Base-by-base conservation (phyloP, 2,113 vertebrate genomes). In the Litocranius walleri region DNA sequence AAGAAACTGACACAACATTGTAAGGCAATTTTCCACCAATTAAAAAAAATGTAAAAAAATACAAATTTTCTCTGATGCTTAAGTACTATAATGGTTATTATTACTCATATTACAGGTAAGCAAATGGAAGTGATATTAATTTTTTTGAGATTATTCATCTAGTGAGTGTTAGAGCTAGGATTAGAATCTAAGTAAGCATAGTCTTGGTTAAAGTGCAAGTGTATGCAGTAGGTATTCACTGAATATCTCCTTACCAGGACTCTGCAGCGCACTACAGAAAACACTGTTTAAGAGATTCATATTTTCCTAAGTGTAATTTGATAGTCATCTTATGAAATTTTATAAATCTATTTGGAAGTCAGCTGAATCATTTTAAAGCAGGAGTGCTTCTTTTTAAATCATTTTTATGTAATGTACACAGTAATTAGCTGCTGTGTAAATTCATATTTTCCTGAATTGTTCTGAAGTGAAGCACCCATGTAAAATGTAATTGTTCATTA, bases 291-390 rank as follows among this genome's bases (percentile, higher is more conserved):
- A 43, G 40, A 82, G 8, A 92, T 77, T 84, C 12, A 7, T 82
- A 7, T 74, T 94, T 83, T 80, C 77, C 27, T 83, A 80, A 95
- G 9, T 78, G 3, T 87, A 62, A 59, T 90, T 92, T 94, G 57
- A 43, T 88, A 92, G 16, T 67, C 19, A 80, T 61, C 43, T 83
- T 61, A 15, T 45, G 82, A 88, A 86, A 81, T 81, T 96, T 77
- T 96, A 52, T n/a, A 85, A 95, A 40, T 82, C 16, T 12, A 16
- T 85, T 85, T 88, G 71, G 94, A 95, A 93, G 84, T 95, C 78
- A 95, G n/a, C 17, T 5, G 33, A 91, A 9, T 78, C 17, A 85
- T 67, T 94, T 90, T 50, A 92, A 95, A 90, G 4, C 25, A 45
- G 4, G 27, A 94, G 5, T 67, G 3, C 10, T 83, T 87, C n/a